Conservation (phyloP, 2,888 invertebrate species). For the Hypena proboscidalis region DNA sequence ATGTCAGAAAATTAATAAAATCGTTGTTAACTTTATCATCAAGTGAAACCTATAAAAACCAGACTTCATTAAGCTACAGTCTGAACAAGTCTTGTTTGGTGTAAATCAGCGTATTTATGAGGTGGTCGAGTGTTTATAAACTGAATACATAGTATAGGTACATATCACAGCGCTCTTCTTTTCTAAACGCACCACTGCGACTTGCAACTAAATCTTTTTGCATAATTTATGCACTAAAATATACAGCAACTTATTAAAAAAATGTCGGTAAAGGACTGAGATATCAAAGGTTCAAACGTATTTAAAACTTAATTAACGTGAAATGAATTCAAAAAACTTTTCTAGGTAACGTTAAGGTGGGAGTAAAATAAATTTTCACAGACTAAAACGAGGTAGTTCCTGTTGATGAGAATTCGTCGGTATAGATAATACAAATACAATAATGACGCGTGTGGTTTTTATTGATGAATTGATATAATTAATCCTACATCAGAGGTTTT, state of each 20-base stretch:
- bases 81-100: constrained; percentile 42
- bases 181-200: constrained; percentile 57
- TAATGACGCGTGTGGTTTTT: constrained; percentile 17
- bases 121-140: constrained; percentile 61
- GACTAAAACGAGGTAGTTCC: constrained; percentile 24
- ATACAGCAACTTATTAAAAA: constrained; percentile 60
- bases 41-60: constrained; percentile 40
- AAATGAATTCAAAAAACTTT: constrained; percentile 46
- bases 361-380: constrained; percentile 34
- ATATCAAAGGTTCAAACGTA: constrained; percentile 42
- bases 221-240: constrained; percentile 69
- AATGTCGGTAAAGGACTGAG: constrained; percentile 37
- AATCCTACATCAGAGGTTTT: constrained; percentile 43
- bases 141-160: constrained; percentile 73
- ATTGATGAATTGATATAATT: no score
- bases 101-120: constrained; percentile 61
- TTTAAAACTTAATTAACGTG: constrained; percentile 48
- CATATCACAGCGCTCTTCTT: constrained; percentile 37
- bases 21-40: constrained; percentile 38
- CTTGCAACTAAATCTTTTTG: constrained; percentile 68
- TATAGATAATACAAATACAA: constrained; percentile 23
- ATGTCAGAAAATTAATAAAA: no score
- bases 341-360: constrained; percentile 34
- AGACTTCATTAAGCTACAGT: constrained; percentile 42
- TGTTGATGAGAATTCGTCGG: constrained; percentile 26